Base-by-base conservation (phyloP, 2,113 vertebrate species). In the Miniopterus natalensis region DNA sequence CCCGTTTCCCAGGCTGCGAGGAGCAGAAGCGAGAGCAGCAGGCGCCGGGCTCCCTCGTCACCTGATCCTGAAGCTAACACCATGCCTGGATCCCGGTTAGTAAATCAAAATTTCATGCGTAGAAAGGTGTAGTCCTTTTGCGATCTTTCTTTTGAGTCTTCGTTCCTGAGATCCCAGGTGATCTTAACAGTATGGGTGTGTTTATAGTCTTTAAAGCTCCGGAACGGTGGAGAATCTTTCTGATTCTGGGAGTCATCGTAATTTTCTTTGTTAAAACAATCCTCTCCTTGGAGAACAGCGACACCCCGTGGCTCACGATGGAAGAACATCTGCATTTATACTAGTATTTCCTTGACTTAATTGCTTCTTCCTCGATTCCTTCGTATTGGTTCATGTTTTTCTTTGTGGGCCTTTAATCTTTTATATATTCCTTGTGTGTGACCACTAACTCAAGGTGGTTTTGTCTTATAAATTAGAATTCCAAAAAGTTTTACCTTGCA, bases 301-400 rank as follows among this genome's bases (percentile, higher is more conserved):
- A 92, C 96, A 96, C 90, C 97, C 96, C 78, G 96, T 97, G 96
- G 96, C 49, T 92, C 88, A 87, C 80, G 68, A 55, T 81, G 92
- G 96, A 96, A 97, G 94, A 95, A 78, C 71, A 13, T 47, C 89
- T 74, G 70, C 14, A 27, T 88, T 89, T 57, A 13, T 47, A 53
- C 6, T 40, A 23, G 18, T 55, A 4, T 61, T 86, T 68, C 47
- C 83, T 89, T 61, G 4, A 17, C 61, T 87, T 49, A 53, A 31
- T 80, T 49, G 65, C 6, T 74, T 55, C 9, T 70, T 80, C 66
- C 20, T 3, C 47, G 29, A 84, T 74, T 49, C 11, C 25, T 90
- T 77, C 25, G 0, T n/a, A 55, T 86, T 75, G 47, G 40, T 40
- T 21, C 51, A 8, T 68, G n/a, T 55, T 88, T 90, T 90, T 71